Base-by-base conservation (phyloP, 2,113 vertebrate species). In the Cairina moschata region DNA sequence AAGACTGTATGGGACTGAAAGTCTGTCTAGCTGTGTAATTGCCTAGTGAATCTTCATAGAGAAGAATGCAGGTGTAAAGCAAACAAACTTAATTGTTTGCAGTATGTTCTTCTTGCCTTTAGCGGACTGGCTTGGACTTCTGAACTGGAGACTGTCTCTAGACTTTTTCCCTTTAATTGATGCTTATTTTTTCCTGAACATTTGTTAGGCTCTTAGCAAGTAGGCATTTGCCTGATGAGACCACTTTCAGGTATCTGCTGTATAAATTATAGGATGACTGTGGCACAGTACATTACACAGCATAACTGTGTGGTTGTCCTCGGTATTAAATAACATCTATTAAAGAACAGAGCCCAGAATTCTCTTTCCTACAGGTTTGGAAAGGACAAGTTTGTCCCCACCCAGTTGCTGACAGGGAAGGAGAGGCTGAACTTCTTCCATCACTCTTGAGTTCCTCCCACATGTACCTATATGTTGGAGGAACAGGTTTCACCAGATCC, bases 401-500 rank as follows among this genome's bases (percentile, higher is more conserved):
- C 92, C n/a, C 38, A 56, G 52, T 56, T 85, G 72, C 68, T 83
- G 52, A 77, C 63, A 93, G 71, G 74, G 44, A 83, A 95, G 89
- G 87, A 95, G 65, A 50, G 44, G 82, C 34, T 87, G 66, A 82
- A 38, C 44, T 84, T 23, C 62, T 17, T 93, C 44, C 20, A 23
- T 69, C 6, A 3, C 79, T 48, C n/a, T 25, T 2, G 31, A 56
- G 83, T 95, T 90, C 89, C 84, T 97, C 89, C 95, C 48, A 85
- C 91, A 68, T 0, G 1, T 59, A 44, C n/a, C 26, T 82, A 0
- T 56, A 29, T 52, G 58, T 84, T 89, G 88, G 74, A 92, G 83
- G 83, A 96, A 92, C 92, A 77, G 86, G 95, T 97, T 95, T 93
- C 12, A 4, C 86, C 38, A 69, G 63, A 13, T 88, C 55, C 40